A percentile compares a stretch with the other conserved stretches of the same genome.
phyloP scores from a whole-genome alignment of 2,797 vertebrate genomes.

The Schizopygopsis pylzovi region DNA sequence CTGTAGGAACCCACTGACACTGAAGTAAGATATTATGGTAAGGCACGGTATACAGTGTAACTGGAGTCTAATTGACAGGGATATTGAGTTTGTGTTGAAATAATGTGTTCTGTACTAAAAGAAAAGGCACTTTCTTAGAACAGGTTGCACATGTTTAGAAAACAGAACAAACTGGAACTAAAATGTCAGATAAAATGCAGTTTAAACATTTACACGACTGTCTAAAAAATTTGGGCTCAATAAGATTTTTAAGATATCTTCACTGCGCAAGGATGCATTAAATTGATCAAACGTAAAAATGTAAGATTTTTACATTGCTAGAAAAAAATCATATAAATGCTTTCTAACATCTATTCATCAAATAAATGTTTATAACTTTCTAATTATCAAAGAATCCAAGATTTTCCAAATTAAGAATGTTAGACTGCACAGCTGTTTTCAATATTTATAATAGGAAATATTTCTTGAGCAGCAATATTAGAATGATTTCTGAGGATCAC shows the following conservation, averaged over 20 bases:
- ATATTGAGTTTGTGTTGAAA: slow-evolving; percentile 47
- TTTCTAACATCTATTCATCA: neutral
- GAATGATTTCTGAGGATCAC: neutral
- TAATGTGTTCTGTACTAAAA: neutral
- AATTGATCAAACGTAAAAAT: neutral
- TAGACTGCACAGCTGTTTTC: neutral
- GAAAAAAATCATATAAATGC: neutral
- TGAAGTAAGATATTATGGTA: slow-evolving; percentile 66
- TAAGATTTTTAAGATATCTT: neutral
- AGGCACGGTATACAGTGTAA: slow-evolving; percentile 66
- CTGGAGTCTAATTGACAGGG: slow-evolving; percentile 78
- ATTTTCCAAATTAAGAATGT: neutral
- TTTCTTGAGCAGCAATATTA: neutral
- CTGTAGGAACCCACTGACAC: slow-evolving; percentile 71
- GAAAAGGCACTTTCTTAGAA: neutral
- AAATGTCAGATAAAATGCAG: neutral
- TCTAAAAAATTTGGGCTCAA: neutral
- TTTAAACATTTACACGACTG: neutral
- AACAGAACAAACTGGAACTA: neutral
- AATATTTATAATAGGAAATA: neutral
- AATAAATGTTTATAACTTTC: neutral
- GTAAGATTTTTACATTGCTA: neutral
- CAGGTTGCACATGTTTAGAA: neutral
- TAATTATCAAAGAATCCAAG: neutral
- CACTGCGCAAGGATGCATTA: neutral